Percentiles rank a stretch among this genome's conserved stretches.
Conservation (phyloP, 2,888 invertebrate species). For the Chrysodeixis includens region DNA sequence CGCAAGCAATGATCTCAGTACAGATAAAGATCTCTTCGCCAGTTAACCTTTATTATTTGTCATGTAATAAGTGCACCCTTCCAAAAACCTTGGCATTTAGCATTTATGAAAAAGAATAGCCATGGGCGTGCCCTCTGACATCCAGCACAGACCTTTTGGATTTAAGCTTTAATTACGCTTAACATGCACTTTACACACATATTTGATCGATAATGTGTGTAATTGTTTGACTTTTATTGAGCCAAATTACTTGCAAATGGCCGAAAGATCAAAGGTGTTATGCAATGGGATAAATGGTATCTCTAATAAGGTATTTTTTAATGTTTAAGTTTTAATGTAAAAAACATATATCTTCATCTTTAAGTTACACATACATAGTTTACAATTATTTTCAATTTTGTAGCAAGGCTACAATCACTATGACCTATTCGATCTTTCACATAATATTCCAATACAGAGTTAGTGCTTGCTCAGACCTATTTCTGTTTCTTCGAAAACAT, state of each 20-base stretch:
- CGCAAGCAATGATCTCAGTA: slow-evolving; percentile 14
- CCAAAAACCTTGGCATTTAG: slow-evolving; percentile 56
- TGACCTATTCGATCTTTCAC: too few relatives aligned
- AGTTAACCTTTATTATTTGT: slow-evolving; percentile 33
- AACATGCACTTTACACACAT: slow-evolving; percentile 28
- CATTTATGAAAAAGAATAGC: slow-evolving; percentile 48
- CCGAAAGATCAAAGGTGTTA: background rate
- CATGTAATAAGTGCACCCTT: slow-evolving; percentile 39
- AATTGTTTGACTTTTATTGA: background rate
- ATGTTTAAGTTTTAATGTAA: too few relatives aligned
- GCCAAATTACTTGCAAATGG: background rate
- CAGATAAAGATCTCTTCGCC: slow-evolving; percentile 34
- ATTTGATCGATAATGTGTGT: background rate
- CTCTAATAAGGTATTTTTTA: too few relatives aligned
- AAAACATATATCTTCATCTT: too few relatives aligned
- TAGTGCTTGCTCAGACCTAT: background rate
- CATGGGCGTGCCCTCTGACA: slow-evolving; percentile 57
- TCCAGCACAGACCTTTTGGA: slow-evolving; percentile 62
- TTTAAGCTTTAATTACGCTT: slow-evolving; percentile 56
- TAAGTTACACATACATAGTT: too few relatives aligned
- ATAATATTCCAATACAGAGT: background rate
- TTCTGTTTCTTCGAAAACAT: background rate
- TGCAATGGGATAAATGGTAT: too few relatives aligned
- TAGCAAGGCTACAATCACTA: too few relatives aligned
- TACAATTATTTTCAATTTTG: too few relatives aligned